Base-by-base conservation (phyloP, 2,113 vertebrate species). In the Siphamia tubifer region DNA sequence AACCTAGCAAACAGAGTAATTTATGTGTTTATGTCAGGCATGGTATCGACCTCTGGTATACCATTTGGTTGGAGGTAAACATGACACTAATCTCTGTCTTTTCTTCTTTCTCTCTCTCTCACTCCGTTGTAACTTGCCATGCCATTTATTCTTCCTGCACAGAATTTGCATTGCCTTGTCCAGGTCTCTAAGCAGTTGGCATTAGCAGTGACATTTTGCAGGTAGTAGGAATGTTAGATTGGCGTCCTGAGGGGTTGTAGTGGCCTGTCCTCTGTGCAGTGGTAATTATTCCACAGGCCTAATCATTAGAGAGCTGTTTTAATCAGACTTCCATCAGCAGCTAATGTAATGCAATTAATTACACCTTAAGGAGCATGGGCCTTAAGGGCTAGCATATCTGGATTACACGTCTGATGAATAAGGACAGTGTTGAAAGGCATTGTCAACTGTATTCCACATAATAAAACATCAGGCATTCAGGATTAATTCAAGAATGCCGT, bases 261-360 rank as follows among this genome's bases (percentile, higher is more conserved):
- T 82, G 73, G 53, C 36, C 66, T 2, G 19, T 79, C 76, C 49
- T 63, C 39, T n/a, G 30, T 43, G 34, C 55, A 51, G 68, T 56
- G 75, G 60, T 83, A 76, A 87, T 89, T 84, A 89, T 87, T 80
- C 63, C 67, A 48, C 17, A 52, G 71, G 56, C 23, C 62, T 81
- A 87, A 85, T 88, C 78, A 84, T 85, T 83, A 75, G 75, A 91
- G 67, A 66, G 64, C 68, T 45, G 56, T 77, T 85, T 78, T 84
- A 87, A 85, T 89, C 90, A 86, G 85, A 67, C 67, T 68, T 79
- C 78, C 80, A 86, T 87, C 86, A 87, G 74, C 44, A 54, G 70
- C 71, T 86, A 86, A 85, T 86, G 75, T 66, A 76, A 74, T 54
- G 16, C 28, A 35, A 64, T 84, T 87, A 81, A 84, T 87, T 86